These are phyloP conservation scores for Fissipunctia ypsillon DNA, from an alignment of 2,888 invertebrate genomes.

Conservation along the genomic window DNA sequence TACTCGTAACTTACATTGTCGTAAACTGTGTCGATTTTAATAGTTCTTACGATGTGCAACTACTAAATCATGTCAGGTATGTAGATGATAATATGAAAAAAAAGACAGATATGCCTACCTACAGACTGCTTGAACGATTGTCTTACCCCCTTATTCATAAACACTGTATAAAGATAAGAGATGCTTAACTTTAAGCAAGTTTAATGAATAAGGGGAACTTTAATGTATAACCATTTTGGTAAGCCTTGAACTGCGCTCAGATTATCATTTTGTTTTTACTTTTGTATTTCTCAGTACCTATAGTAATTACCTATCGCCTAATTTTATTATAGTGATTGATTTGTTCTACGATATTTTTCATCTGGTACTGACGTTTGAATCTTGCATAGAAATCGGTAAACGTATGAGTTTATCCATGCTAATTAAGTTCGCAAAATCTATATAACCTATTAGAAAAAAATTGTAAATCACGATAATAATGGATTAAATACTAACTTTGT, in stretches of 20 bases:
- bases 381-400: background rate
- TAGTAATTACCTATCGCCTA: background rate
- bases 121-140: background rate
- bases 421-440: background rate
- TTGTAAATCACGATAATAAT: background rate
- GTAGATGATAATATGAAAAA: background rate
- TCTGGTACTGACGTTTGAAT: background rate
- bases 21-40: slow-evolving; percentile 71
- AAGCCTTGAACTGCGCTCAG: background rate
- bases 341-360: background rate
- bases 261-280: background rate
- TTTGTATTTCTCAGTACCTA: background rate
- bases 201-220: no score
- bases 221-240: background rate
- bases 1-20: slow-evolving; percentile 75
- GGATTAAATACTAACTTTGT: background rate
- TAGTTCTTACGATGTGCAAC: slow-evolving; percentile 29
- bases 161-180: no score
- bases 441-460: background rate
- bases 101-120: background rate
- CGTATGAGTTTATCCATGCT: background rate
- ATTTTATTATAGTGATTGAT: background rate
- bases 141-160: no score
- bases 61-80: background rate
- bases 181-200: no score